Evolutionary conservation across 2,797 vertebrate genomes (phyloP).

Genomic region (Urocyon cinereoargenteus): DNA sequence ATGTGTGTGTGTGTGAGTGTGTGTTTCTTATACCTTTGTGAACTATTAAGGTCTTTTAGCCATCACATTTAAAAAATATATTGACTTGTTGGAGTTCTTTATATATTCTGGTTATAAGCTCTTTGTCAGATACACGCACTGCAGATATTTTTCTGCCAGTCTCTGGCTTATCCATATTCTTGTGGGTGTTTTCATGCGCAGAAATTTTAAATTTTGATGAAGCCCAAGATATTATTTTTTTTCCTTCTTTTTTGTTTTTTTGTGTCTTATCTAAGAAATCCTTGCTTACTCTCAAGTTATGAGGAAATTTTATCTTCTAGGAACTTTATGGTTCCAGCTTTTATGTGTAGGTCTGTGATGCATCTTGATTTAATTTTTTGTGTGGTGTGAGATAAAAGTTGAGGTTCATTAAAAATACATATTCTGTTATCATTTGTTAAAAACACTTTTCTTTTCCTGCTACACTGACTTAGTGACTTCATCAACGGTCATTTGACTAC

Average conservation of each 20-base stretch:
- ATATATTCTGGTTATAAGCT: background rate
- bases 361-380: conserved; percentile 38
- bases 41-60: background rate
- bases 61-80: background rate
- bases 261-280: conserved; percentile 30
- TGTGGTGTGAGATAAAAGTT: background rate
- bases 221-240: background rate
- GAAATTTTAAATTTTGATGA: conserved; percentile 1
- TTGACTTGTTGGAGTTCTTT: background rate
- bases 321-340: background rate
- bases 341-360: background rate
- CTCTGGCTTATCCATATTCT: background rate
- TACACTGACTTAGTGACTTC: conserved; percentile 12
- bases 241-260: conserved; percentile 31
- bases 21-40: background rate
- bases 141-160: background rate
- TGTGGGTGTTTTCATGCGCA: background rate
- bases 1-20: background rate
- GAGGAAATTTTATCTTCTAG: conserved; percentile 2
- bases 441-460: background rate
- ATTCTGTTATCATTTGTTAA: background rate
- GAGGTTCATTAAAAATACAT: background rate
- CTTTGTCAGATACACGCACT: background rate
- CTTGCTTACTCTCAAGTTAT: background rate
- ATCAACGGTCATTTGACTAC: background rate